These are phyloP conservation scores for Drosophila rubida DNA, from an alignment of 2,888 invertebrate genomes.

Conservation along the genomic window DNA sequence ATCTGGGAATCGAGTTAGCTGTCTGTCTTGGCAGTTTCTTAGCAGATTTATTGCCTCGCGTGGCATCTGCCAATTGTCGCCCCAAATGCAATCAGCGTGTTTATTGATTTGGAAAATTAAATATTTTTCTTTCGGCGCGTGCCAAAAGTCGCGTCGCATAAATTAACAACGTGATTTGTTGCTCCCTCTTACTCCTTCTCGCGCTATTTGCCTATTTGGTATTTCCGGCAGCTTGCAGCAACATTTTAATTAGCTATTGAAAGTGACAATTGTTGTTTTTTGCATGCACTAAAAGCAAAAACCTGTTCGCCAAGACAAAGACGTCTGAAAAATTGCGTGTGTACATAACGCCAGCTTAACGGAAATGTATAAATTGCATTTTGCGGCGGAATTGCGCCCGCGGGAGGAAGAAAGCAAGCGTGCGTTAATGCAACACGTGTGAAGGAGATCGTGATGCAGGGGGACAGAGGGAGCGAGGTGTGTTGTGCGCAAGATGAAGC, in stretches of 20 bases:
- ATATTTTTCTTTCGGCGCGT: slow-evolving; percentile 69
- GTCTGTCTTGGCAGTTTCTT: slow-evolving; percentile 33
- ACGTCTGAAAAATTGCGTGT: background rate
- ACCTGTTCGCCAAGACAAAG: slow-evolving; percentile 55
- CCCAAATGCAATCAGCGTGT: slow-evolving; percentile 79
- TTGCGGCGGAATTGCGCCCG: slow-evolving; percentile 41
- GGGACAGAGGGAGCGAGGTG: no score
- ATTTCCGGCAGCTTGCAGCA: slow-evolving; percentile 55
- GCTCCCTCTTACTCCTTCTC: background rate
- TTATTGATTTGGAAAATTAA: slow-evolving; percentile 80
- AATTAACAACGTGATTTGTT: slow-evolving; percentile 70
- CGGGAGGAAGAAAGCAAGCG: background rate
- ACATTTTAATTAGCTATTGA: slow-evolving; percentile 71
- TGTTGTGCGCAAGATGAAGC: slow-evolving; percentile 33
- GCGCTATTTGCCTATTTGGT: slow-evolving; percentile 24
- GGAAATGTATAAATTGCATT: slow-evolving; percentile 81
- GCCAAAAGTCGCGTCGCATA: slow-evolving; percentile 67
- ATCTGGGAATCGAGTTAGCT: background rate
- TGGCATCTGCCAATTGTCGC: slow-evolving; percentile 74
- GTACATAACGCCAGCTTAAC: slow-evolving; percentile 70
- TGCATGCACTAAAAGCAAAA: slow-evolving; percentile 69
- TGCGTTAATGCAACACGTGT: slow-evolving; percentile 53
- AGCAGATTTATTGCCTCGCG: slow-evolving; percentile 70
- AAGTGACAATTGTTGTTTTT: slow-evolving; percentile 37
- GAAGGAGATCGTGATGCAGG: no score